These are phyloP conservation scores for Synergus umbraculus DNA, from an alignment of 2,888 invertebrate genomes.

Conservation along the genomic window DNA sequence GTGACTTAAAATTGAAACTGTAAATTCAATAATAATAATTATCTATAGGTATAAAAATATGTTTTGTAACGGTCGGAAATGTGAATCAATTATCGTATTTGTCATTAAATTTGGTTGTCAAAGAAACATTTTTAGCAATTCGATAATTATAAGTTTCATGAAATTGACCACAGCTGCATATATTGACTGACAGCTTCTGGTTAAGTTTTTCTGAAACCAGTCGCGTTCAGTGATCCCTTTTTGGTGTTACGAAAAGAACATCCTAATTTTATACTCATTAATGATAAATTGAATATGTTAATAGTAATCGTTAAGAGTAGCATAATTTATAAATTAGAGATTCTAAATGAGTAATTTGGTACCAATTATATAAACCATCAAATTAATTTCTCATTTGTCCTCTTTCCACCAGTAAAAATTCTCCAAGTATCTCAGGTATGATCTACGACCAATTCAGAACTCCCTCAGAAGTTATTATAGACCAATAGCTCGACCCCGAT, in stretches of 20 bases:
- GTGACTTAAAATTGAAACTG: background rate
- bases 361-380: background rate
- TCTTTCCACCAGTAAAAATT: constrained; percentile 7
- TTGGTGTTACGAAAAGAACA: background rate
- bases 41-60: constrained; percentile 15
- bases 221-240: background rate
- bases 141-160: constrained; percentile 57
- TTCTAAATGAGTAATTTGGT: background rate
- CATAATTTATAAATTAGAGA: background rate
- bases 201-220: constrained; percentile 10
- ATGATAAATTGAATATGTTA: too few relatives aligned
- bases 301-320: too few relatives aligned
- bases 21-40: background rate
- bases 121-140: constrained; percentile 56
- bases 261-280: background rate
- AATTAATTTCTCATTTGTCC: constrained; percentile 13
- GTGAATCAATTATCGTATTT: constrained; percentile 55
- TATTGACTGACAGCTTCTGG: constrained; percentile 43
- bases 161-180: constrained; percentile 39
- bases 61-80: constrained; percentile 43
- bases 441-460: constrained; percentile 43
- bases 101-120: constrained; percentile 50
- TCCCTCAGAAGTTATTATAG: constrained; percentile 61
- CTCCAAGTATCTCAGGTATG: constrained; percentile 6
- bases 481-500: constrained; percentile 60